phyloP scores from a whole-genome alignment of 2,797 vertebrate genomes.

The Melanogrammus aeglefinus region DNA sequence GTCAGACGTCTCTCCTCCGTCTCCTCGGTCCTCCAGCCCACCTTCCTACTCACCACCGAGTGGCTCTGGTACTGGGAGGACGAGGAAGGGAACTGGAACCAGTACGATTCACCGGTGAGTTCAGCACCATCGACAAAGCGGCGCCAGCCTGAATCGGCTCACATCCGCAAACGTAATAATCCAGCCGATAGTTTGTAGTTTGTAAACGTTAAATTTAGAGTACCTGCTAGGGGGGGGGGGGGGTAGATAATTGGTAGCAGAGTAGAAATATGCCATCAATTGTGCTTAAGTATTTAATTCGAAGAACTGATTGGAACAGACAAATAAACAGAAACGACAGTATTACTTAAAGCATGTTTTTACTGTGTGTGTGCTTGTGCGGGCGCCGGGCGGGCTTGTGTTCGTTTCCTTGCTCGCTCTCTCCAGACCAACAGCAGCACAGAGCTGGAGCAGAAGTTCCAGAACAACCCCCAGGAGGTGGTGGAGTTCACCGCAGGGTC shows the following conservation, averaged over 20 bases:
- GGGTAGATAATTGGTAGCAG: no score
- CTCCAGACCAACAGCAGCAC: slow-evolving; percentile 34
- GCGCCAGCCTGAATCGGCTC: not conserved
- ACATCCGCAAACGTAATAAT: not conserved
- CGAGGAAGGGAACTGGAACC: slow-evolving; percentile 62
- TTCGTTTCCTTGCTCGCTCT: not conserved
- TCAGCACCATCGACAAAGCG: not conserved
- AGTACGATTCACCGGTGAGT: slow-evolving; percentile 66
- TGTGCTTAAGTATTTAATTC: not conserved
- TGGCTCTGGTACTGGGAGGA: slow-evolving; percentile 79
- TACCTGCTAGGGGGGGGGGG: no score
- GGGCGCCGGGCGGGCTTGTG: not conserved
- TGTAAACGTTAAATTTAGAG: not conserved
- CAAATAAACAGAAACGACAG: no score
- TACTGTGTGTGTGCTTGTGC: not conserved
- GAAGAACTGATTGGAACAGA: not conserved
- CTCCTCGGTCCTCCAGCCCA: slow-evolving; percentile 57
- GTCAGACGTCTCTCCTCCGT: slow-evolving; percentile 67
- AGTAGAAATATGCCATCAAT: not conserved
- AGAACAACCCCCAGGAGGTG: slow-evolving; percentile 45
- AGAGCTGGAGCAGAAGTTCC: slow-evolving; percentile 65
- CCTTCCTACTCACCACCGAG: slow-evolving; percentile 67
- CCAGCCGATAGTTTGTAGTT: not conserved
- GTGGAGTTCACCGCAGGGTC: slow-evolving; percentile 64
- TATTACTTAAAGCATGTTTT: no score